Percentiles rank a stretch among this genome's conserved stretches.
Evolutionary conservation across 2,113 vertebrate genomes (phyloP).

Genomic region (Megaleporinus macrocephalus): DNA sequence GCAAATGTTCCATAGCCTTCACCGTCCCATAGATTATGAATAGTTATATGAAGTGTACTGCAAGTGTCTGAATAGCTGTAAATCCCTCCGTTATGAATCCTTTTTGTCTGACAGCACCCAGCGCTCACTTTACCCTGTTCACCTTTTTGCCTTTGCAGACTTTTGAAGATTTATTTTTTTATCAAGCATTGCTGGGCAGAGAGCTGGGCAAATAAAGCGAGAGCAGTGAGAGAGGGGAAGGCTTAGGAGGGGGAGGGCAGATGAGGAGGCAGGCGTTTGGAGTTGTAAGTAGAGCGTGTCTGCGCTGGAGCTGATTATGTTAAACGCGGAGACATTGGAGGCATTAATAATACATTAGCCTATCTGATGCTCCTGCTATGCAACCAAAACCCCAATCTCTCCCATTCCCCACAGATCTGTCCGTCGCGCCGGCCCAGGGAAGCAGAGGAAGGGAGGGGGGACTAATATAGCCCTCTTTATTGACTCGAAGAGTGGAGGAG

Average conservation of each 20-base stretch:
- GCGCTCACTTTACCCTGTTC: not conserved
- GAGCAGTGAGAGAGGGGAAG: conserved; percentile 25
- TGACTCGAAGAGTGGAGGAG: conserved; percentile 41
- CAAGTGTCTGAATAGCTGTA: conserved; percentile 27
- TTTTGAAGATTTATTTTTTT: conserved; percentile 37
- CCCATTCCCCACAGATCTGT: conserved; percentile 19
- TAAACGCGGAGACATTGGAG: conserved; percentile 59
- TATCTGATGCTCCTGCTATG: conserved; percentile 54
- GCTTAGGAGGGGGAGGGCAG: not conserved
- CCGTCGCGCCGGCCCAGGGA: not conserved
- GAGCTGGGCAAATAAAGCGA: conserved; percentile 14
- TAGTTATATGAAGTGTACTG: not conserved
- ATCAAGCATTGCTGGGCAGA: not conserved
- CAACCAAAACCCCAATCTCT: conserved; percentile 39
- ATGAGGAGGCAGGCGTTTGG: conserved; percentile 22
- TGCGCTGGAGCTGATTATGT: conserved; percentile 54
- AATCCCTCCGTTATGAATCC: conserved; percentile 14
- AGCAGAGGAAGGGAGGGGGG: conserved; percentile 1
- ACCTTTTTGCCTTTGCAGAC: conserved; percentile 8
- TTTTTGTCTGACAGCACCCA: conserved; percentile 16
- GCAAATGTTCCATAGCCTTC: conserved; percentile 9
- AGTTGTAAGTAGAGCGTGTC: conserved; percentile 58
- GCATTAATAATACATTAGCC: conserved; percentile 64
- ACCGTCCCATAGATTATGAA: not conserved
- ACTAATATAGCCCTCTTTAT: conserved; percentile 52